Base-by-base conservation (phyloP, 2,113 vertebrate genomes). In the Myodes glareolus region DNA sequence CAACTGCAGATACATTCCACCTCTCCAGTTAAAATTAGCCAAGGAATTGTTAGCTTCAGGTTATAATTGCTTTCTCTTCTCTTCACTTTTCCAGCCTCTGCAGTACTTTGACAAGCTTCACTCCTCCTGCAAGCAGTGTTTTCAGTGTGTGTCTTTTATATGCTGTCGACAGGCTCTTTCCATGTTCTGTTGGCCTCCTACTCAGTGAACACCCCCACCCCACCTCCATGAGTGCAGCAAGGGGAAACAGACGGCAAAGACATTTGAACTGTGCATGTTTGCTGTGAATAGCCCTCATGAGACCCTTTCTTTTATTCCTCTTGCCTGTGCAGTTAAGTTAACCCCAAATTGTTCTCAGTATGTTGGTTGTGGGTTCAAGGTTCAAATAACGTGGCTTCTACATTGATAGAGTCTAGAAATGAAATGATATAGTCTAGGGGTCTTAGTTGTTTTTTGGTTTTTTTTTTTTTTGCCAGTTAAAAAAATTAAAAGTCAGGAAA, bases 11-110 rank as follows among this genome's bases (percentile, higher is more conserved):
- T 97, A 55, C 75, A 96, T 97, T 97, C 97, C 97, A 97, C 97
- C 97, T 97, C 97, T 96, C 96, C 42, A 94, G 97, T 96, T 98
- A 98, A 98, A 98, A 97, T 97, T 98, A 98, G 98, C 97, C 36
- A 42, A 96, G 77, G 96, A 95, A 96, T 97, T 97, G 97, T 98
- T 97, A 94, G 97, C 85, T 90, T 91, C 88, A 75, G 88, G 78
- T 97, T 97, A 92, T 98, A 98, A 98, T 97, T 97, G 97, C 91
- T 97, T 88, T 97, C 80, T 97, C 97, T 97, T 96, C 92, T 88
- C 85, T 92, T 96, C 92, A 80, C 88, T 95, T 88, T 91, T 65
- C 73, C 97, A 98, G 96, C 97, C 96, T 89, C 98, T 98, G 94
- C 96, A 98, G 73, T 94, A 88, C 96, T 98, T 97, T 98, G 98